Evolutionary conservation across 2,797 vertebrate genomes (phyloP).

Genomic region (Parauchenoglanis ngamensis): DNA sequence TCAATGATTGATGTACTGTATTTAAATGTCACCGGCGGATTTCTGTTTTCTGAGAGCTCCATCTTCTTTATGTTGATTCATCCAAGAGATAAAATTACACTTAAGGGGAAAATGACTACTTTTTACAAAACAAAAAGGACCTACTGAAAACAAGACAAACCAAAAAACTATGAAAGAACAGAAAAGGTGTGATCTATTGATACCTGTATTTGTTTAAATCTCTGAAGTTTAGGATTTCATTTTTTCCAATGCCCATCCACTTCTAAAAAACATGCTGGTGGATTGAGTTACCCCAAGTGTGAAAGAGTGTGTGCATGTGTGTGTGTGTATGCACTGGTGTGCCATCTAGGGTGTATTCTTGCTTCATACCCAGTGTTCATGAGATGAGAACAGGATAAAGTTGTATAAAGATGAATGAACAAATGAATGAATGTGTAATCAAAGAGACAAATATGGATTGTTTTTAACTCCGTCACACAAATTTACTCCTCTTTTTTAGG

Average conservation of each 20-base stretch:
- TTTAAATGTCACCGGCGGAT: conserved; percentile 8
- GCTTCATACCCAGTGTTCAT: no score
- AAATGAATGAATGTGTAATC: background rate
- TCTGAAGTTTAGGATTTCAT: background rate
- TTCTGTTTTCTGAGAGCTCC: background rate
- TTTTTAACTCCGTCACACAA: background rate
- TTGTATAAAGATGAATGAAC: background rate
- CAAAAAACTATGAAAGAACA: background rate
- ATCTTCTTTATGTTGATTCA: background rate
- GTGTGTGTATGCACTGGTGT: background rate
- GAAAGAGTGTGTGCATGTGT: background rate
- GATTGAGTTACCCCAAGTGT: background rate
- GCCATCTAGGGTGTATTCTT: background rate
- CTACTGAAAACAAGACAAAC: background rate
- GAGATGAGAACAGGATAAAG: background rate
- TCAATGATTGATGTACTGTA: background rate
- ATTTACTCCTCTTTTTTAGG: conserved; percentile 68
- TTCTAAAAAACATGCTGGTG: background rate
- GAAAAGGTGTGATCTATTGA: background rate
- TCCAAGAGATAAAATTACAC: background rate
- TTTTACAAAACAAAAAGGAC: background rate
- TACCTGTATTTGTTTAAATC: background rate
- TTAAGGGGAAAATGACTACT: background rate
- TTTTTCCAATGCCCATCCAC: background rate
- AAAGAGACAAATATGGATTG: conserved; percentile 10